These are phyloP conservation scores for Campaea margaritaria DNA, from an alignment of 2,888 invertebrate species.

Conservation along the genomic window DNA sequence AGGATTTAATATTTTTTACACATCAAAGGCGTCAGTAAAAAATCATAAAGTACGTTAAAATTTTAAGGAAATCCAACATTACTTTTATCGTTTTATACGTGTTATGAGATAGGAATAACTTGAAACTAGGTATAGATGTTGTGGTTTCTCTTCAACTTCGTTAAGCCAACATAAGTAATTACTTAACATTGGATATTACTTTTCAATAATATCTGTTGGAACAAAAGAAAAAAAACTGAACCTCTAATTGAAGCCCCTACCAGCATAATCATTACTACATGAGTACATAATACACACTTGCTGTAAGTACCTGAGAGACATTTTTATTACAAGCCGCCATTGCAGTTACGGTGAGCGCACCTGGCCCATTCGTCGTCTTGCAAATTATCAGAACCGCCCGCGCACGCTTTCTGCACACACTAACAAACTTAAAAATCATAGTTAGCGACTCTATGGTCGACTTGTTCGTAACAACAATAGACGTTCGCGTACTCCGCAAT, in stretches of 20 bases:
- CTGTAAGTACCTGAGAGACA: conserved; percentile 41
- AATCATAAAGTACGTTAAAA: too few species aligned
- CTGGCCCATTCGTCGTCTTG: conserved; percentile 59
- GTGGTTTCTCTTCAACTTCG: too few species aligned
- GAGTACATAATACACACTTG: conserved; percentile 22
- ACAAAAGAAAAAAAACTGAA: not conserved
- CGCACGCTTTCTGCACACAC: conserved; percentile 82
- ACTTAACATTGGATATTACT: too few species aligned
- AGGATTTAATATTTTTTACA: not conserved
- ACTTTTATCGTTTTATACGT: too few species aligned
- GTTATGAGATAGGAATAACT: too few species aligned
- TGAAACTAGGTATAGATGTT: too few species aligned
- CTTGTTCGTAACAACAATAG: conserved; percentile 55
- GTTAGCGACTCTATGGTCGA: conserved; percentile 63
- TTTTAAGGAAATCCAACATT: too few species aligned
- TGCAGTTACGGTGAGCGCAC: conserved; percentile 66
- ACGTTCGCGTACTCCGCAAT: conserved; percentile 48
- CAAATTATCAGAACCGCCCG: conserved; percentile 76
- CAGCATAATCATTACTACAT: conserved; percentile 13
- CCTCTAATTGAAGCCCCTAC: conserved; percentile 10
- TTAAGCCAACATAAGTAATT: too few species aligned
- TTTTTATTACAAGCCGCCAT: conserved; percentile 57
- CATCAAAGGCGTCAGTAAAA: too few species aligned
- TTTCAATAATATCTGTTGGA: not conserved
- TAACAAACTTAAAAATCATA: conserved; percentile 74